Evolutionary conservation across 2,888 invertebrate genomes (phyloP).

Genomic region (Spodoptera exigua): DNA sequence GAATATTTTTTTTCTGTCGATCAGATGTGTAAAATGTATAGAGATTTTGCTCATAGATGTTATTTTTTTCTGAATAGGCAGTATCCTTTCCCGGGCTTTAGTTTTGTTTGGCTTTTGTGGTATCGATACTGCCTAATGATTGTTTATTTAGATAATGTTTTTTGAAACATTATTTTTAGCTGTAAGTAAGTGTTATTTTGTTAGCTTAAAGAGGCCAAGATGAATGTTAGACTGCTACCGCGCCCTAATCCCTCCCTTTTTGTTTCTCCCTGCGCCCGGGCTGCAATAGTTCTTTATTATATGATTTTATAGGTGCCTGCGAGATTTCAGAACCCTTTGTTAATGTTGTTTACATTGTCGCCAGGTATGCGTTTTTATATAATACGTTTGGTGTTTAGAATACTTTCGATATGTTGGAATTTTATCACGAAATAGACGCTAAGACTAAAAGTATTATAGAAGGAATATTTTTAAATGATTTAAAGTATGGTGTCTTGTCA

Average conservation of each 20-base stretch:
- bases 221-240: conserved; percentile 89
- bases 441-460: not conserved
- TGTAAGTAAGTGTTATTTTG: conserved; percentile 88
- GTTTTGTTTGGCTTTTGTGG: conserved; percentile 59
- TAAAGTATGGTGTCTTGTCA: not conserved
- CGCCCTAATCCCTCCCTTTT: conserved; percentile 83
- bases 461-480: too few species aligned
- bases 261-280: conserved; percentile 84
- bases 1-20: conserved; percentile 68
- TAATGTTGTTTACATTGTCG: conserved; percentile 90
- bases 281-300: conserved; percentile 86
- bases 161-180: conserved; percentile 81
- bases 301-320: conserved; percentile 89
- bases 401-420: conserved; percentile 66
- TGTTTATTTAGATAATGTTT: conserved; percentile 81
- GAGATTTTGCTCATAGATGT: conserved; percentile 86
- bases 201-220: conserved; percentile 88
- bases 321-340: conserved; percentile 86
- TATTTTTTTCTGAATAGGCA: conserved; percentile 82
- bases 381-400: conserved; percentile 76
- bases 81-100: conserved; percentile 77
- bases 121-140: conserved; percentile 84
- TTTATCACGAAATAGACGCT: conserved; percentile 1
- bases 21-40: conserved; percentile 86
- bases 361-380: conserved; percentile 88